phyloP scores from a whole-genome alignment of 2,113 vertebrate species.

The Oncorhynchus masou region DNA sequence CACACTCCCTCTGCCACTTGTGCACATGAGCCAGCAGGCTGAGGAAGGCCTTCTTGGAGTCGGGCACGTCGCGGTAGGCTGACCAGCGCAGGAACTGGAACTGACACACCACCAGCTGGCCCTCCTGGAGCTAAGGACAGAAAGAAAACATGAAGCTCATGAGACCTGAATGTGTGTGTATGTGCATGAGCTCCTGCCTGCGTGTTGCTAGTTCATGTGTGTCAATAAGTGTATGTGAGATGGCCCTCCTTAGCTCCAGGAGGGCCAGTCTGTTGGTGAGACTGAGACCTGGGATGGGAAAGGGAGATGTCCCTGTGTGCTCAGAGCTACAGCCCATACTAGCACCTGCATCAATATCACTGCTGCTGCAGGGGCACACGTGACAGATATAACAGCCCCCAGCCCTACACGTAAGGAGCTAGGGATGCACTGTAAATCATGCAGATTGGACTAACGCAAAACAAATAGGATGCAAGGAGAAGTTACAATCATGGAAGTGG shows the following conservation, averaged over 20 bases:
- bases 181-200: too few relatives aligned
- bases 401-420: too few relatives aligned
- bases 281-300: conserved; percentile 27
- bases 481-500: too few relatives aligned
- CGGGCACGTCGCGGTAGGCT: conserved; percentile 87
- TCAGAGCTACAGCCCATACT: conserved; percentile 57
- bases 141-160: too few relatives aligned
- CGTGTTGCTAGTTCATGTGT: too few relatives aligned
- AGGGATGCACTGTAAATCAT: too few relatives aligned
- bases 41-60: conserved; percentile 94
- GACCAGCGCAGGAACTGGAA: conserved; percentile 98
- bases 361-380: neutral
- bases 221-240: conserved; percentile 41
- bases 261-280: conserved; percentile 51
- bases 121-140: conserved; percentile 83
- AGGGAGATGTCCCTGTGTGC: conserved; percentile 53
- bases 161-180: neutral
- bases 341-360: conserved; percentile 34
- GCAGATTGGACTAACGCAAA: too few relatives aligned
- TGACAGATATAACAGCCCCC: too few relatives aligned
- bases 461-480: too few relatives aligned
- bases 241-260: too few relatives aligned
- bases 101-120: conserved; percentile 90
- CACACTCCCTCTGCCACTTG: conserved; percentile 92
- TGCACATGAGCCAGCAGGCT: conserved; percentile 88